A percentile compares a stretch with the other conserved stretches of the same genome.
Evolutionary conservation across 2,797 vertebrate species (phyloP).

Genomic region (Aldrovandia affinis): DNA sequence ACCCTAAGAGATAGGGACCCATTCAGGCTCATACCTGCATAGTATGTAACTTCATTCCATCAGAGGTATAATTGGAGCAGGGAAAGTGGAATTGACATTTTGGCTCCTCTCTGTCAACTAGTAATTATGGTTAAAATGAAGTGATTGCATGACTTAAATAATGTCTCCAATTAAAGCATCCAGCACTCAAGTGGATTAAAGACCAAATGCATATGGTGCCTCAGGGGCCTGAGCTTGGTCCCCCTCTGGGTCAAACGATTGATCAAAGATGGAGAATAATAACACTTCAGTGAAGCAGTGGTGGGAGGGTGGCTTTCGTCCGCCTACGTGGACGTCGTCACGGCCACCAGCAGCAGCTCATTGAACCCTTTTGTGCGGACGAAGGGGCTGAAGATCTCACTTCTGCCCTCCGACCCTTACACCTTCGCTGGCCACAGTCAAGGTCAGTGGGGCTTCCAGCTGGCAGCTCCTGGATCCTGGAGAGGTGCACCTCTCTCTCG

Average conservation of each 20-base stretch:
- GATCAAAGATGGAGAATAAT: neutral
- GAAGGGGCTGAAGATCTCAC: constrained; percentile 9
- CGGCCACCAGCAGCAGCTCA: neutral
- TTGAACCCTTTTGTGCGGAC: constrained; percentile 19
- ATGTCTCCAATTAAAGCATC: neutral
- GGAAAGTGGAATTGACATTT: neutral
- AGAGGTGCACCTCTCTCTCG: neutral
- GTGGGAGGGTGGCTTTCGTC: constrained; percentile 17
- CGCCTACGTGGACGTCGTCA: neutral
- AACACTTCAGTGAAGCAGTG: neutral
- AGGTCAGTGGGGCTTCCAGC: constrained; percentile 34
- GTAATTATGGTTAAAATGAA: neutral
- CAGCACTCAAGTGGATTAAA: neutral
- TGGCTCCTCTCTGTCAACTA: neutral
- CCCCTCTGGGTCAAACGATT: constrained; percentile 2
- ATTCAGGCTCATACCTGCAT: neutral
- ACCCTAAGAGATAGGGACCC: neutral
- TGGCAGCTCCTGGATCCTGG: constrained; percentile 7
- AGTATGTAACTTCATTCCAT: neutral
- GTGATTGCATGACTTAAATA: neutral
- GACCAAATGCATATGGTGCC: neutral
- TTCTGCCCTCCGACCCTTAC: constrained; percentile 21
- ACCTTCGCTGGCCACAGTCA: constrained; percentile 25
- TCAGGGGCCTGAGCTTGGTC: neutral
- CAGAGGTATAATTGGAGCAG: neutral